Evolutionary conservation across 2,113 vertebrate species (phyloP).

Genomic region (Condylura cristata): DNA sequence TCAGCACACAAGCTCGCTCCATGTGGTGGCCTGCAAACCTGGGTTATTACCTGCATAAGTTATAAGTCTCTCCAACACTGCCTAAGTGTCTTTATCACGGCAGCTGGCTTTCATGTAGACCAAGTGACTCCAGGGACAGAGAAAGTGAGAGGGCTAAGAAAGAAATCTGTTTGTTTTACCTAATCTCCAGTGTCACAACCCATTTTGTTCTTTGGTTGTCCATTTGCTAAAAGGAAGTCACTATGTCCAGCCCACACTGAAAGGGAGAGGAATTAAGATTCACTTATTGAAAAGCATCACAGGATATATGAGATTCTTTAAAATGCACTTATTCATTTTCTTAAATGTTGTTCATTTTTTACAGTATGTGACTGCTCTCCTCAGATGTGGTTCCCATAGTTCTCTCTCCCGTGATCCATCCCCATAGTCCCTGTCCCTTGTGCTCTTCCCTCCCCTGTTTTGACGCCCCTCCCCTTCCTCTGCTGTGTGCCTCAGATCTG

Average conservation of each 20-base stretch:
- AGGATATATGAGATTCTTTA: neutral
- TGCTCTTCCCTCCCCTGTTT: no score
- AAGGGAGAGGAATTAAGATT: neutral
- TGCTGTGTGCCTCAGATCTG: no score
- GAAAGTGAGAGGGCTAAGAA: neutral
- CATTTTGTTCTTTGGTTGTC: neutral
- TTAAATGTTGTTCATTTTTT: no score
- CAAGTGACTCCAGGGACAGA: neutral
- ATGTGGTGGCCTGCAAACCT: no score
- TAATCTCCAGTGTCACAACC: neutral
- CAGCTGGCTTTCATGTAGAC: neutral
- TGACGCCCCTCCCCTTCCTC: no score
- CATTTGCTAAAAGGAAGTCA: neutral
- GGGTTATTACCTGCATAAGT: fast-evolving
- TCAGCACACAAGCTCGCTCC: neutral
- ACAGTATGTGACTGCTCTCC: no score
- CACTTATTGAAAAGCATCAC: neutral
- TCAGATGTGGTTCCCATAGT: no score
- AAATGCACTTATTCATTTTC: no score
- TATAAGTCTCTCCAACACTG: neutral
- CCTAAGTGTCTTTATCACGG: neutral
- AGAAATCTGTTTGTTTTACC: neutral
- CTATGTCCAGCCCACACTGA: neutral
- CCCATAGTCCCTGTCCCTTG: no score
- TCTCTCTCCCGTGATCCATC: no score